Evolutionary conservation across 1,140 invertebrate genomes (phyloP), one percentile per base, ranked within the genome.

Genomic region (Helicoverpa zea): DNA sequence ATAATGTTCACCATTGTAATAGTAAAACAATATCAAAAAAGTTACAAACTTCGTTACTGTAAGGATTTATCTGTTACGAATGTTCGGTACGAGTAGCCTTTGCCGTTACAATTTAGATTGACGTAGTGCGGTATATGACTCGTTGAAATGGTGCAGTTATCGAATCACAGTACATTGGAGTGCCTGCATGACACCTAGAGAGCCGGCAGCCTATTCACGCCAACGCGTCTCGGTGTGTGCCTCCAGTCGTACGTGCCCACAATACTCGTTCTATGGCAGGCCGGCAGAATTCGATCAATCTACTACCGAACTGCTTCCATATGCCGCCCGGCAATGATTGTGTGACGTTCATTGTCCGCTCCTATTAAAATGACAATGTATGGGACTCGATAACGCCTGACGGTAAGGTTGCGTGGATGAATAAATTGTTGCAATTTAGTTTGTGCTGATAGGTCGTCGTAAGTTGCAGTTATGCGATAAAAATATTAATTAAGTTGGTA

Each of bases 221-320:
- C 86, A 80, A 81, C 83, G 80, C 80, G 84, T 82, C 83, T 84
- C 83, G 58, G 75, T 81, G 35, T 77, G 49, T 16, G 76, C 63
- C 82, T 79, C 23, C 47, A 77, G 66, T 76, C 73, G 79, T 88
- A 89, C 88, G 89, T 89, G 87, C 85, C 80, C 84, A 89, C 88
- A 90, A 90, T 90, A 85, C 83, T 84, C 86, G 79, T 85, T 85
- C 83, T 87, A 83, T 83, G 52, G 76, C 81, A 86, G 83, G 70
- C 79, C 74, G 74, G 76, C 83, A 54, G 77, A 88, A 90, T 90
- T 89, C 87, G 84, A 89, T 90, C 88, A 90, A 88, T 88, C 87
- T 84, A 85, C 54, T 81, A 63, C 73, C 14, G 73, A 66, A 76
- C 63, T 70, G 54, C 64, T 61, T 76, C 61, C 18, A 66, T 76